Conservation (phyloP, 2,888 invertebrate genomes). For the Priocnemis perturbator region DNA sequence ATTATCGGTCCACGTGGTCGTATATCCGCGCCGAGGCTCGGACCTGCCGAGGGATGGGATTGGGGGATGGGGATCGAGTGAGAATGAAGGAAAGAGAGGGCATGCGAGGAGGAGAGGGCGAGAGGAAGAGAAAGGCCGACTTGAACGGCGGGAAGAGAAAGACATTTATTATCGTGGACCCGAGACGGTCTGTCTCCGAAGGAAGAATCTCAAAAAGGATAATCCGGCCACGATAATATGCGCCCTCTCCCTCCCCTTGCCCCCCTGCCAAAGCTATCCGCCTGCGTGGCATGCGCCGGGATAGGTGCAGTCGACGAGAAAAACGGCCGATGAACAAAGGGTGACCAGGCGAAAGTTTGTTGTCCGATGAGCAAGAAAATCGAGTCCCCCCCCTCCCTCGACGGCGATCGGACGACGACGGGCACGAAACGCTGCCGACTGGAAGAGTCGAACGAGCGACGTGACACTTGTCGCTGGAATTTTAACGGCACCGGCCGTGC, state of each 20-base stretch:
- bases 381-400: too few species aligned
- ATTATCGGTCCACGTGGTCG: conserved; percentile 60
- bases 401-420: neutral
- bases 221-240: conserved; percentile 44
- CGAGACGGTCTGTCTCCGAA: conserved; percentile 48
- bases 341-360: conserved; percentile 28
- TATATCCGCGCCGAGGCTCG: conserved; percentile 15
- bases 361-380: conserved; percentile 6
- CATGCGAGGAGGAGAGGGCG: conserved; percentile 41
- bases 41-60: conserved; percentile 30
- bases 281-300: conserved; percentile 34
- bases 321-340: conserved; percentile 38
- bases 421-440: conserved; percentile 8
- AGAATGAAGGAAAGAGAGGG: too few species aligned
- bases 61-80: too few species aligned
- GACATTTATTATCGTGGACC: conserved; percentile 60
- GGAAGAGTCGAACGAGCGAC: conserved; percentile 10
- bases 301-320: conserved; percentile 27
- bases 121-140: conserved; percentile 11
- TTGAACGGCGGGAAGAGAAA: conserved; percentile 54
- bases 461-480: conserved; percentile 51
- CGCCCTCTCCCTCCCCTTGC: conserved; percentile 20
- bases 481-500: conserved; percentile 49
- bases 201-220: conserved; percentile 49
- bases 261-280: conserved; percentile 23